Conservation (phyloP, 2,113 vertebrate species). For the Herpetotheres cachinnans region DNA sequence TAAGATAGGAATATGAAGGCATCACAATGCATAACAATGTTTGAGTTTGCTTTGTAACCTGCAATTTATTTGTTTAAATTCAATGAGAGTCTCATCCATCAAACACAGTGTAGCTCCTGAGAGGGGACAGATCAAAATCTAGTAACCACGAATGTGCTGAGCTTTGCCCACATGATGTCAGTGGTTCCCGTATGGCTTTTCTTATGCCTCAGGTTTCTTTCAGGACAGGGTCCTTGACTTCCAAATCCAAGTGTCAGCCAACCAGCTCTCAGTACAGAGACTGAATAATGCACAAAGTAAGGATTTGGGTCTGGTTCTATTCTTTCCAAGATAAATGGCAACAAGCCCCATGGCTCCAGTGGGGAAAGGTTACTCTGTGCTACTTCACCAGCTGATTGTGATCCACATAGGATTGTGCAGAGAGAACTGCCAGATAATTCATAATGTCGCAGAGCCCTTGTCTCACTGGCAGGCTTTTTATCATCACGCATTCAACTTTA, state of each 20-base stretch:
- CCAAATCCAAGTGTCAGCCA: neutral
- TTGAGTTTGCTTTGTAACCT: neutral
- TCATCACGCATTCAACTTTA: neutral
- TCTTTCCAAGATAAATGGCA: neutral
- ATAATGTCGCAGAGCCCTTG: neutral
- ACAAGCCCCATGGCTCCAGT: neutral
- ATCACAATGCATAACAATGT: neutral
- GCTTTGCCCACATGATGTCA: neutral
- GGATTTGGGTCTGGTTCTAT: neutral
- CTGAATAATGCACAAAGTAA: neutral
- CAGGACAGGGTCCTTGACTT: neutral
- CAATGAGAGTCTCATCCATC: neutral
- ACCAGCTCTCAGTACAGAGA: neutral
- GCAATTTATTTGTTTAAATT: slow-evolving; percentile 9
- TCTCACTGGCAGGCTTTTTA: neutral
- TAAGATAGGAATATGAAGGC: neutral
- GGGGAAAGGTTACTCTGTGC: neutral
- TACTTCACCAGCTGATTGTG: neutral
- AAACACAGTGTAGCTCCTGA: neutral
- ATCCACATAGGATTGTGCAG: neutral
- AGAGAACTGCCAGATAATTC: neutral
- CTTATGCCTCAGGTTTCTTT: neutral
- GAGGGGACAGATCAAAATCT: neutral
- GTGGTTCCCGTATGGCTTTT: neutral
- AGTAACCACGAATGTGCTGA: neutral